Evolutionary conservation across 2,797 vertebrate species (phyloP).

Genomic region (Xenentodon cancila): DNA sequence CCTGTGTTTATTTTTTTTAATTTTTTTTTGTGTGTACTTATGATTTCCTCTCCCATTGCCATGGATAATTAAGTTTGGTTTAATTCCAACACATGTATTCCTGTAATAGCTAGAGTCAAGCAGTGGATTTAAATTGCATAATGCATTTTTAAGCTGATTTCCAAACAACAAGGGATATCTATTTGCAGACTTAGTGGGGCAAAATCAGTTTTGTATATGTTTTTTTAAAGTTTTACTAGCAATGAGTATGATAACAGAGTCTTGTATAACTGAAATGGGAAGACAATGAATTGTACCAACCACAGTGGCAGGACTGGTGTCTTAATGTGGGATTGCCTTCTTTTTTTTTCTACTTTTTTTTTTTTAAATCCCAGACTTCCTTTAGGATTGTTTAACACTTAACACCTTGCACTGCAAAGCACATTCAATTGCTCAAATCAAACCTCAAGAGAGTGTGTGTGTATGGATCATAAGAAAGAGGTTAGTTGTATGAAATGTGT

Average conservation of each 20-base stretch:
- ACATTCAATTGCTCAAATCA: slow-evolving; percentile 52
- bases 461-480: slow-evolving; percentile 48
- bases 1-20: slow-evolving; percentile 6
- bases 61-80: slow-evolving; percentile 66
- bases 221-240: slow-evolving; percentile 17
- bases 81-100: slow-evolving; percentile 59
- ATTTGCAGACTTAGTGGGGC: slow-evolving; percentile 1
- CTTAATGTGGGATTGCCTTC: slow-evolving; percentile 32
- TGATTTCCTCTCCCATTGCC: slow-evolving; percentile 50
- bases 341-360: slow-evolving; percentile 24
- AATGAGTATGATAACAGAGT: slow-evolving; percentile 29
- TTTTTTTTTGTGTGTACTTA: slow-evolving; percentile 16
- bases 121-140: slow-evolving; percentile 43
- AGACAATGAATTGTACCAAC: slow-evolving; percentile 38
- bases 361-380: slow-evolving; percentile 9
- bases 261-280: slow-evolving; percentile 12
- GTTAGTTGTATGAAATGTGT: slow-evolving; percentile 64
- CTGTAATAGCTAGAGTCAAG: slow-evolving; percentile 56
- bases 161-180: slow-evolving; percentile 30
- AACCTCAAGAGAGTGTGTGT: slow-evolving; percentile 27
- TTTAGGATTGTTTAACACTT: slow-evolving; percentile 52
- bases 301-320: slow-evolving; percentile 37
- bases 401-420: slow-evolving; percentile 34
- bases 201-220: slow-evolving; percentile 6
- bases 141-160: slow-evolving; percentile 48